Base-by-base conservation (phyloP, 2,888 invertebrate species). In the Corbicula japonica region DNA sequence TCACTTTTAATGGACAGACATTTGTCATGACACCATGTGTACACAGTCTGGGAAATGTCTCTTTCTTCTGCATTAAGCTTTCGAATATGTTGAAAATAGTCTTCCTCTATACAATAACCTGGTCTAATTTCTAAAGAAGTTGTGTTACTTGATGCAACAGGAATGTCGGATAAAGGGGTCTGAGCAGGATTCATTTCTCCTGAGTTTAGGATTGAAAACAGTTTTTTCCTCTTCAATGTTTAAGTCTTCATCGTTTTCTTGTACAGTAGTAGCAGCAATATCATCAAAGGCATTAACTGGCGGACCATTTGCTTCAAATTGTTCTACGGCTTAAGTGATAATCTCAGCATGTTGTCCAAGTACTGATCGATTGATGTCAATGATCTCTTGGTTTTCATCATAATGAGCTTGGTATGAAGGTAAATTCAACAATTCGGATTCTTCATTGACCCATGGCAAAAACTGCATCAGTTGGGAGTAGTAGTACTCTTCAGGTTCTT, bases 391-490 rank as follows among this genome's bases (percentile, higher is more conserved):
- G n/a, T 66, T 44, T 15, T 32, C 26, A n/a, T 50, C 50, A 44
- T 72, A 76, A 50, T 62, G 35, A 2, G 52, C 34, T 48, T 65
- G 46, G 60, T 71, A 80, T 2, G 48, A 60, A 23, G 21, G 26
- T 2, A 52, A 30, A 23, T 41, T 23, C 21, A 62, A 2, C 8
- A 72, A 12, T 8, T 74, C 46, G 32, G 23, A 4, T n/a, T 60
- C 23, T 38, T 74, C 74, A 30, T 52, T n/a, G 15, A 8, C 41
- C 78, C 78, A 80, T 30, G 74, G 66, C n/a, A 68, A 18, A 44
- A 65, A 80, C 8, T 76, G 50, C 12, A 80, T 38, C 15, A 80
- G 15, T 44, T 71, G 68, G 4, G 69, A 58, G 46, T 80, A 68
- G 38, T 48, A 69, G 28, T 65, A 80, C 23, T 54, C 21, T n/a